A percentile compares a stretch with the other conserved stretches of the same genome.
phyloP scores from a whole-genome alignment of 2,113 vertebrate species.

The Turnix velox region DNA sequence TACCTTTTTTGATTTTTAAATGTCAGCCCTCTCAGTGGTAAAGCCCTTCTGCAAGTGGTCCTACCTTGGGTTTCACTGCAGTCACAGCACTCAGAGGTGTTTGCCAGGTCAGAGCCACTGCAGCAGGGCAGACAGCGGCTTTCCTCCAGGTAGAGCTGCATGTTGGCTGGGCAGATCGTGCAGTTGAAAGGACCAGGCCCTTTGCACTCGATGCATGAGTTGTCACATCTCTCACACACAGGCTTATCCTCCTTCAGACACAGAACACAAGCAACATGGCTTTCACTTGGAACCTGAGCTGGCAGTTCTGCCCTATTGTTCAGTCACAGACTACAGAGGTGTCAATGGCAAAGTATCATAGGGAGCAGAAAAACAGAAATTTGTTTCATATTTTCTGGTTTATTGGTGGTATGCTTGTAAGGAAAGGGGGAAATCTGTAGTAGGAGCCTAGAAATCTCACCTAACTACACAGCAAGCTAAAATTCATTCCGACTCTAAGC shows the following conservation, averaged over 20 bases:
- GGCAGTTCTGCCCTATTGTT: neutral
- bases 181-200: conserved; percentile 82
- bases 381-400: neutral
- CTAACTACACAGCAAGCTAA: neutral
- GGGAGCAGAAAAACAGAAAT: neutral
- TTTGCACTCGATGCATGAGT: conserved; percentile 83
- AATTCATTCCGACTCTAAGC: neutral
- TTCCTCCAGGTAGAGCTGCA: conserved; percentile 74
- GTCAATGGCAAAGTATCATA: neutral
- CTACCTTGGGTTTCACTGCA: conserved; percentile 78
- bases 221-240: conserved; percentile 79
- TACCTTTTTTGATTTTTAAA: neutral
- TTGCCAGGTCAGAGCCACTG: neutral
- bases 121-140: conserved; percentile 87
- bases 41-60: neutral
- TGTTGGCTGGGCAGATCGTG: conserved; percentile 75
- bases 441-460: neutral
- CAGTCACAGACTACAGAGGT: neutral
- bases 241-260: conserved; percentile 34
- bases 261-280: neutral
- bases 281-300: neutral
- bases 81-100: conserved; percentile 82
- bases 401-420: neutral
- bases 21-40: neutral
- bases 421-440: neutral